phyloP scores from a whole-genome alignment of 2,113 vertebrate species.

The Picathartes gymnocephalus region DNA sequence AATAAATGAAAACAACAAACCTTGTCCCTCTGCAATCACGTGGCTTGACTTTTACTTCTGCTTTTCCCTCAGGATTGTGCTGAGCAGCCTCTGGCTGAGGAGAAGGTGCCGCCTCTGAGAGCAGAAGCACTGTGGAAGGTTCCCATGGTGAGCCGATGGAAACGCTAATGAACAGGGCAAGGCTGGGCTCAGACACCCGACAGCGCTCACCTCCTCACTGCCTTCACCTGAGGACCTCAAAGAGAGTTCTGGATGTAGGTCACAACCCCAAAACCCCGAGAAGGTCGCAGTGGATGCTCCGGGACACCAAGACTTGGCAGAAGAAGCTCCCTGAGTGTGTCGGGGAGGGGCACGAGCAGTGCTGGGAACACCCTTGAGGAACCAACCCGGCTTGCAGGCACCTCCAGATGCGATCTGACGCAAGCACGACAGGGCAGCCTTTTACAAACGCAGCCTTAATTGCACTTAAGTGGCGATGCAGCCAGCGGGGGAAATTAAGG shows the following conservation, averaged over 20 bases:
- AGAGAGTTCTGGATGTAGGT: too few species aligned
- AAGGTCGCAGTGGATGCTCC: background rate
- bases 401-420: accelerated
- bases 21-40: background rate
- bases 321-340: background rate
- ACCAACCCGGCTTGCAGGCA: background rate
- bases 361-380: background rate
- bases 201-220: background rate
- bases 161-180: background rate
- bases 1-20: background rate
- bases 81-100: background rate
- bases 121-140: background rate
- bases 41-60: background rate
- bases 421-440: background rate
- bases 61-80: background rate
- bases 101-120: background rate
- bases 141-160: background rate
- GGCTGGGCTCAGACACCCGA: background rate
- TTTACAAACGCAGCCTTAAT: background rate
- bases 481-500: background rate
- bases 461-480: accelerated
- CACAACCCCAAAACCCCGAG: background rate
- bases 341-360: accelerated
- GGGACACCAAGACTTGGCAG: background rate
- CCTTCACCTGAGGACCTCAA: background rate